Conservation (phyloP, 2,888 invertebrate species). For the Pinctada fucata region DNA sequence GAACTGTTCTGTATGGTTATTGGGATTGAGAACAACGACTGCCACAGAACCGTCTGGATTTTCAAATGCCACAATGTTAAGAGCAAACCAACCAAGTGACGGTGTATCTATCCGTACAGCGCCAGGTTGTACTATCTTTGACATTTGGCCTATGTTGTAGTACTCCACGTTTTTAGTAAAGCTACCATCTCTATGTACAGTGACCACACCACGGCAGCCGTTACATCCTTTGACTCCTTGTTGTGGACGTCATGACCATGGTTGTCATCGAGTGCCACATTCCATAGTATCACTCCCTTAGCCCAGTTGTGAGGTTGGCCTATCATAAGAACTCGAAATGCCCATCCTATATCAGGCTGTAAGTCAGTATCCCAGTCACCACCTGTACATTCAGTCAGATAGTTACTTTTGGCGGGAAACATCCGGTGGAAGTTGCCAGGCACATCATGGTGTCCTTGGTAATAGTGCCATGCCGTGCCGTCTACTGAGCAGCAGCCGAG, state of each 20-base stretch:
- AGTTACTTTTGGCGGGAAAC: conserved; percentile 47
- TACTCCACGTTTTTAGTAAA: conserved; percentile 50
- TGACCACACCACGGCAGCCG: conserved; percentile 51
- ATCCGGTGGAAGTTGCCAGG: conserved; percentile 44
- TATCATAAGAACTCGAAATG: conserved; percentile 48
- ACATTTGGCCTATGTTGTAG: conserved; percentile 53
- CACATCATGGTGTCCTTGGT: conserved; percentile 45
- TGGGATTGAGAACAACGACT: conserved; percentile 47
- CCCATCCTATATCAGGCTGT: conserved; percentile 45
- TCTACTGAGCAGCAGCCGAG: conserved; percentile 42
- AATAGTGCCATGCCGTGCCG: conserved; percentile 57
- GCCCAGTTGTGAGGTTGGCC: conserved; percentile 50
- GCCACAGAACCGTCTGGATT: conserved; percentile 51
- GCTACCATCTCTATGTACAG: conserved; percentile 34
- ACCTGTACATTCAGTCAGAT: conserved; percentile 55
- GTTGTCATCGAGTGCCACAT: conserved; percentile 51
- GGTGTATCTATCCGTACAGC: conserved; percentile 51
- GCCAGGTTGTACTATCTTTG: conserved; percentile 50
- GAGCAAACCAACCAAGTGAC: conserved; percentile 42
- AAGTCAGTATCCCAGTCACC: conserved; percentile 51
- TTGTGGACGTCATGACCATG: conserved; percentile 52
- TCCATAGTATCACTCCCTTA: conserved; percentile 48
- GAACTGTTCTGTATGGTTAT: conserved; percentile 36
- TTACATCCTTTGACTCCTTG: conserved; percentile 49
- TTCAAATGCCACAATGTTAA: conserved; percentile 47